Evolutionary conservation across 2,113 vertebrate genomes (phyloP).

Genomic region (Chaetops frenatus): DNA sequence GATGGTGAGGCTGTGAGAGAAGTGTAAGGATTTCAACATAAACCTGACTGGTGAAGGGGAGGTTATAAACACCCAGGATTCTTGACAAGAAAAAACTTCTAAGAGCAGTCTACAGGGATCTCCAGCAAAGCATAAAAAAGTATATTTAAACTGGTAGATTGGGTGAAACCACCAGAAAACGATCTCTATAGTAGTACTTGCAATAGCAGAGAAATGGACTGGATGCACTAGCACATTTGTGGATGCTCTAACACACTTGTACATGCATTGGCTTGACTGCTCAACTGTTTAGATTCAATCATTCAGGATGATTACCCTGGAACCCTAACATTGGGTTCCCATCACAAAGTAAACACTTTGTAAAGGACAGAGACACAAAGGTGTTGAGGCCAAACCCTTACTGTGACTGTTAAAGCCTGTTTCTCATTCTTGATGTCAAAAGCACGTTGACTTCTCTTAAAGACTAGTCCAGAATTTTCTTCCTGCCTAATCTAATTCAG

Average conservation of each 20-base stretch:
- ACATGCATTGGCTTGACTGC: background rate
- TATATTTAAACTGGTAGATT: background rate
- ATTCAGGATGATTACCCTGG: background rate
- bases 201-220: background rate
- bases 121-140: background rate
- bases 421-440: background rate
- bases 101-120: background rate
- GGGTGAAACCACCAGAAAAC: background rate
- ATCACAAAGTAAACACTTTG: background rate
- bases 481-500: background rate
- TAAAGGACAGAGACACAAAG: background rate
- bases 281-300: background rate
- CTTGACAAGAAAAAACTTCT: background rate
- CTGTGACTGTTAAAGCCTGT: background rate
- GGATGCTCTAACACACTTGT: background rate
- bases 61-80: background rate
- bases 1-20: background rate
- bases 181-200: background rate
- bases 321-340: background rate
- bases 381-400: background rate
- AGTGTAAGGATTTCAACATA: background rate
- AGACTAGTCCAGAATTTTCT: background rate
- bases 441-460: background rate
- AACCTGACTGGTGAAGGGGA: background rate
- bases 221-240: background rate